Conservation (phyloP, 1,140 invertebrate genomes). For the Sitophilus oryzae region DNA sequence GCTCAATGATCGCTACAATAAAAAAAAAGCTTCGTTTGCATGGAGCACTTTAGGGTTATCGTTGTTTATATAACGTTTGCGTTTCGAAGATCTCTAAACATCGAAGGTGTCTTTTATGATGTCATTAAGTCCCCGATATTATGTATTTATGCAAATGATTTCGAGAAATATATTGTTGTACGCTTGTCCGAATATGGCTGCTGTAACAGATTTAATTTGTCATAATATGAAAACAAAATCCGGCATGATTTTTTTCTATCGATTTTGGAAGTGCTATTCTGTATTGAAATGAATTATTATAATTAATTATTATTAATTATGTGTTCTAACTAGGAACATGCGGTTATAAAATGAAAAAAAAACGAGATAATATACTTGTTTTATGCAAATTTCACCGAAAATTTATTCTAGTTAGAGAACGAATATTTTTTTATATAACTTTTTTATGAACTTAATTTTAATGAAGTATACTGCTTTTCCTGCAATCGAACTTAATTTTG, state of each 20-base stretch:
- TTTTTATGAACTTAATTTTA: no score
- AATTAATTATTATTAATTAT: no score
- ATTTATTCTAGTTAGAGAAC: no score
- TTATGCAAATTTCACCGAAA: no score
- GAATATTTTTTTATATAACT: no score
- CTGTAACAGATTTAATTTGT: background rate
- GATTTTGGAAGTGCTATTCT: background rate
- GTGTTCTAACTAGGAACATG: no score
- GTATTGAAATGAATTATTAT: no score
- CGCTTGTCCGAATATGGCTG: background rate
- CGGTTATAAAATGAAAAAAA: no score
- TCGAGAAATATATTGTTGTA: background rate
- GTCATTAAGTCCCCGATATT: background rate
- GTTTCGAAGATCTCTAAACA: background rate
- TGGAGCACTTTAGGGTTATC: background rate
- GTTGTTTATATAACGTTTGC: background rate
- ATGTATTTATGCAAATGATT: background rate
- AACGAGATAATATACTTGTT: no score
- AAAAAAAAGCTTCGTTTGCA: no score
- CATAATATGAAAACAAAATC: background rate
- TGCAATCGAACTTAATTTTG: no score
- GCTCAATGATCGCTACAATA: background rate
- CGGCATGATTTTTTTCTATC: background rate
- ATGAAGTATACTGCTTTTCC: no score
- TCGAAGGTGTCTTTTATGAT: conserved; percentile 1